Percentiles rank a stretch among this genome's conserved stretches.
phyloP scores from a whole-genome alignment of 2,113 vertebrate genomes.

The Cynoglossus semilaevis region DNA sequence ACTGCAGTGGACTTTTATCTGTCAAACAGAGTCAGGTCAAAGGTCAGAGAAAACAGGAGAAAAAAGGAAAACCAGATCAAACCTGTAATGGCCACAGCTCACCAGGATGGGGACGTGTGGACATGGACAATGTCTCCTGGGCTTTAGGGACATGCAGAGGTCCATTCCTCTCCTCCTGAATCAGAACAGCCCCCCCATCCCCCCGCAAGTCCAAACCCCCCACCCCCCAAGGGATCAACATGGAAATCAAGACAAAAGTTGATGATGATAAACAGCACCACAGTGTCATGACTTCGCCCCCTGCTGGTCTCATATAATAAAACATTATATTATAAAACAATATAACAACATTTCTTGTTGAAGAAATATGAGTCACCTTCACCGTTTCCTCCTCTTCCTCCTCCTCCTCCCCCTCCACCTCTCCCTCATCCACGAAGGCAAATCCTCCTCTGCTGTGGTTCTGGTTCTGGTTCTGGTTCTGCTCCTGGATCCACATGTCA shows the following conservation, averaged over 20 bases:
- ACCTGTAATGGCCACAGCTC: slow-evolving; percentile 32
- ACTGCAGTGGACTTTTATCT: slow-evolving; percentile 68
- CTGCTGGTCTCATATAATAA: too few relatives aligned
- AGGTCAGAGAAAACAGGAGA: too few relatives aligned
- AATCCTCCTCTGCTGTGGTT: slow-evolving; percentile 85
- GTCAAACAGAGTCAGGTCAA: slow-evolving; percentile 5
- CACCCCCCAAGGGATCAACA: too few relatives aligned
- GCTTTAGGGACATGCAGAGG: slow-evolving; percentile 75
- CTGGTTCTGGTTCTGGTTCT: slow-evolving; percentile 38
- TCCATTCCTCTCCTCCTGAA: slow-evolving; percentile 84
- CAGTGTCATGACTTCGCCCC: too few relatives aligned
- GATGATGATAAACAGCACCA: too few relatives aligned
- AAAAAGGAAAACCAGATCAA: too few relatives aligned
- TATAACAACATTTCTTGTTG: too few relatives aligned
- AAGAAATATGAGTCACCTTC: slow-evolving; percentile 42
- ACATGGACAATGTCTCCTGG: slow-evolving; percentile 59
- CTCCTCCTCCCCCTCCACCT: too few relatives aligned
- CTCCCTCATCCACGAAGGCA: slow-evolving; percentile 87
- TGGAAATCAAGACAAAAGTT: background rate
- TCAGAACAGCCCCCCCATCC: too few relatives aligned
- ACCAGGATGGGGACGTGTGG: slow-evolving; percentile 57
- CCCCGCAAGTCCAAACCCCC: too few relatives aligned
- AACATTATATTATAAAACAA: too few relatives aligned
- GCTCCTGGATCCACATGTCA: slow-evolving; percentile 56
- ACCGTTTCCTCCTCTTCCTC: slow-evolving; percentile 51